These are phyloP conservation scores for Garra rufa DNA, from an alignment of 2,113 vertebrate species.

Conservation along the genomic window DNA sequence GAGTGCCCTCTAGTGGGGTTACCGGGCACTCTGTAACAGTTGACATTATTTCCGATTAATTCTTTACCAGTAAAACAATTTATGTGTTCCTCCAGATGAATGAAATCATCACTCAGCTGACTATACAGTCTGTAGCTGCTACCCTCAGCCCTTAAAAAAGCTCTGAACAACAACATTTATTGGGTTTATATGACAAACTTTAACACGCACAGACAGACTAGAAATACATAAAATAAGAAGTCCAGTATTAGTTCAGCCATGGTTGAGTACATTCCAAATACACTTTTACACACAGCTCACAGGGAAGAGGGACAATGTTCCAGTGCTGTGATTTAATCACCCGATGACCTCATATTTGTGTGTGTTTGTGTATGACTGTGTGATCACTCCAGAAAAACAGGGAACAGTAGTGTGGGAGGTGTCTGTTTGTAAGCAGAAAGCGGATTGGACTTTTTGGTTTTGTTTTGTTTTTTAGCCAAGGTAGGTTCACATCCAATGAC, in stretches of 20 bases:
- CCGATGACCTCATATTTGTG: background rate
- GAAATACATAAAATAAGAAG: constrained; percentile 1
- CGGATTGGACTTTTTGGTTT: too few relatives aligned
- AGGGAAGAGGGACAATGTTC: background rate
- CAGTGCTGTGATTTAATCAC: background rate
- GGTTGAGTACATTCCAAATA: background rate
- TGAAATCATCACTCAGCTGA: background rate
- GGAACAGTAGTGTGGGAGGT: background rate
- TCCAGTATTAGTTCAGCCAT: constrained; percentile 58
- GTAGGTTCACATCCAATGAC: background rate
- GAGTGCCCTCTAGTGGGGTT: too few relatives aligned
- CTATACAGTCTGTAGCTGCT: background rate
- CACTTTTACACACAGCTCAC: background rate
- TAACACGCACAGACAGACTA: background rate
- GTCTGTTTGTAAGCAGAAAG: background rate
- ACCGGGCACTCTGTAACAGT: too few relatives aligned
- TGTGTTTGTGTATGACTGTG: background rate
- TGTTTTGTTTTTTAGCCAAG: background rate
- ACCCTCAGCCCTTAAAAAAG: background rate
- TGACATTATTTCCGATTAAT: background rate
- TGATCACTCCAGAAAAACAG: background rate
- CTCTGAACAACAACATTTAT: constrained; percentile 42
- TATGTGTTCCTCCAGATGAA: background rate
- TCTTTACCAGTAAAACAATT: background rate
- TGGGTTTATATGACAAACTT: constrained; percentile 52